Percentiles rank a stretch among this genome's conserved stretches.
Conservation (phyloP, 2,113 vertebrate genomes). For the Tiliqua scincoides region DNA sequence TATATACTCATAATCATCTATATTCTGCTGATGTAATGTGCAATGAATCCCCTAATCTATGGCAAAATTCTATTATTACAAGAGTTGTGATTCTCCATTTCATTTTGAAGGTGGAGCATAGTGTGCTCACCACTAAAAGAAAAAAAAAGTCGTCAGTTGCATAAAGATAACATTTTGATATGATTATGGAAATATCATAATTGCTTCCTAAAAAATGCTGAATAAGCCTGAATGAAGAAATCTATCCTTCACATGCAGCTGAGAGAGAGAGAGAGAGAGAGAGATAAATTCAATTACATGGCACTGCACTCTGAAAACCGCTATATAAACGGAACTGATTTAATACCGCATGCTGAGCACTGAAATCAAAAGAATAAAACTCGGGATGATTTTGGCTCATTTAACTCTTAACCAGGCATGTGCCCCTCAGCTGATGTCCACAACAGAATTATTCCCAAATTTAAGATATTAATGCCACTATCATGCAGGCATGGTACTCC, state of each 20-base stretch:
- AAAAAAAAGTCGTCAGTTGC: not conserved
- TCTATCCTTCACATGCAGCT: not conserved
- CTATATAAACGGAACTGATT: slow-evolving; percentile 20
- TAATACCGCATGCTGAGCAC: not conserved
- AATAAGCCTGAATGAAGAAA: not conserved
- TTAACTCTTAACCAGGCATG: not conserved
- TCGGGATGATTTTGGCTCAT: not conserved
- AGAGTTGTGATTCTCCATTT: not conserved
- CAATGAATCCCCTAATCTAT: not conserved
- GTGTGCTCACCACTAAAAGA: not conserved
- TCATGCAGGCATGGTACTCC: not conserved
- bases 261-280: not conserved
- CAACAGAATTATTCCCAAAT: not conserved
- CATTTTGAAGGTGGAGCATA: not conserved
- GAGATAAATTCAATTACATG: not conserved
- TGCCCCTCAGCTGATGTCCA: not conserved
- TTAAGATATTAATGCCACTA: not conserved
- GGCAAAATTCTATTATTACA: not conserved
- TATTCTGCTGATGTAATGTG: not conserved
- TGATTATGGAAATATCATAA: not conserved
- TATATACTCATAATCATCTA: not conserved
- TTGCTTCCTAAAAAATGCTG: not conserved
- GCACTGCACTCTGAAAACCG: not conserved
- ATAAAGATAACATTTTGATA: not conserved
- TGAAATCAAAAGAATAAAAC: slow-evolving; percentile 11